Base-by-base conservation (phyloP, 2,797 vertebrate genomes). In the Anas bernieri region DNA sequence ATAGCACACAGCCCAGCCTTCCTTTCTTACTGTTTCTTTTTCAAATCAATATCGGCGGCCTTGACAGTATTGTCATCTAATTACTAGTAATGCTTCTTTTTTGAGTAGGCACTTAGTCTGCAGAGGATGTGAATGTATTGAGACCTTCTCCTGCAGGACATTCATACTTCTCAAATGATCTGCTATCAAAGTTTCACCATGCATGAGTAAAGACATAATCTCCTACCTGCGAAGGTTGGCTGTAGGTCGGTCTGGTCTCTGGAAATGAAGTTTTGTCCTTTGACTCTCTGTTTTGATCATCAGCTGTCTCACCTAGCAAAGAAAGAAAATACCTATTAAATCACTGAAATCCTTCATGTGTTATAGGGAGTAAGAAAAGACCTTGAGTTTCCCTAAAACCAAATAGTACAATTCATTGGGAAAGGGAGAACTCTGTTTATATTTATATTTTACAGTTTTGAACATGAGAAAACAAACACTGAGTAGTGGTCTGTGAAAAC, bases 151-250 rank as follows among this genome's bases (percentile, higher is more conserved):
- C 69, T 43, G 41, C 33, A 78, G 37, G 26, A 87, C 23, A 43
- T 58, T 55, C 9, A 22, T 3, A 9, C 30, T 61, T 76, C 74
- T 90, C 52, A 76, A 89, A 63, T 17, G 31, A 59, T 16, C 26
- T 39, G 14, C 66, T 64, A 39, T 30, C 31, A 56, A 83, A 86
- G 6, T 80, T 67, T 84, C 41, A 58, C 2, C 25, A 46, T 31
- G 28, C 31, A 28, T 20, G 26, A 2, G 4, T 50, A 68, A 72
- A 20, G 46, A 81, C 86, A 79, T 12, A 28, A 43, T 62, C 35
- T 90, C 97, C 94, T 95, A 98, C 98, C 97, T 98, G 96, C 61
- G 94, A 61, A 94, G 94, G 56, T 6, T 96, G 97, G 63, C 21
- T 93, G 83, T 84, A 89, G 28, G 59, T 92, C 0, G 64, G 93